Conservation (phyloP, 2,113 vertebrate genomes). For the Acrocephalus kingi region DNA sequence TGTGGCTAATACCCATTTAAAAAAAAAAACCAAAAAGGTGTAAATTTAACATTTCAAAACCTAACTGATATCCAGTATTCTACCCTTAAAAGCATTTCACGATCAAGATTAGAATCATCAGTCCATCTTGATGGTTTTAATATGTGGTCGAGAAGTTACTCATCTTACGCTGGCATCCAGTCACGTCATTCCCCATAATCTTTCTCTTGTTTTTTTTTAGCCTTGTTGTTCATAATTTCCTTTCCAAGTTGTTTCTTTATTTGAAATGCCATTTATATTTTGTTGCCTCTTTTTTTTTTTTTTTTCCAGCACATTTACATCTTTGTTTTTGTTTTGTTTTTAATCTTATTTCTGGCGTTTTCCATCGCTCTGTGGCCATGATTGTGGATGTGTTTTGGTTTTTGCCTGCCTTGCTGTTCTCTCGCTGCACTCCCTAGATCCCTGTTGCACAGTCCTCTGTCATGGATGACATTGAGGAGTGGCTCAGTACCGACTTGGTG, state of each 20-base stretch:
- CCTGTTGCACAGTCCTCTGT: conserved; percentile 92
- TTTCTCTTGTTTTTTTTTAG: conserved; percentile 34
- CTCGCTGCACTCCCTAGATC: conserved; percentile 85
- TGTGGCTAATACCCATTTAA: background rate
- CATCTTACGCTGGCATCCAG: conserved; percentile 24
- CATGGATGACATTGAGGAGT: conserved; percentile 99
- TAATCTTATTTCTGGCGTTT: conserved; percentile 72
- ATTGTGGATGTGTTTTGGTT: conserved; percentile 81
- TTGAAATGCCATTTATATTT: conserved; percentile 63
- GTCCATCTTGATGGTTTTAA: conserved; percentile 18
- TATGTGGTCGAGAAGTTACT: conserved; percentile 65
- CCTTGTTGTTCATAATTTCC: conserved; percentile 51
- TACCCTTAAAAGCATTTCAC: conserved; percentile 54
- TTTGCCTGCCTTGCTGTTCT: conserved; percentile 81
- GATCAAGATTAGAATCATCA: conserved; percentile 49
- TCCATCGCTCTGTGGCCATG: conserved; percentile 74
- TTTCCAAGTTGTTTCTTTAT: conserved; percentile 51
- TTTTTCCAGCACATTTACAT: conserved; percentile 72
- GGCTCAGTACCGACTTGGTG: conserved; percentile 99
- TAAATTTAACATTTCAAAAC: background rate
- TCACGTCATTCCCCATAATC: conserved; percentile 37
- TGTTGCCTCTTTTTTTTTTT: conserved; percentile 70
- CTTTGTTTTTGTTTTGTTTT: conserved; percentile 75
- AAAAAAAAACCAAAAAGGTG: background rate
- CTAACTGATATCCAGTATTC: conserved; percentile 57